These are phyloP conservation scores for Eulemur albifrons DNA, from an alignment of 2,797 vertebrate species.

Conservation along the genomic window DNA sequence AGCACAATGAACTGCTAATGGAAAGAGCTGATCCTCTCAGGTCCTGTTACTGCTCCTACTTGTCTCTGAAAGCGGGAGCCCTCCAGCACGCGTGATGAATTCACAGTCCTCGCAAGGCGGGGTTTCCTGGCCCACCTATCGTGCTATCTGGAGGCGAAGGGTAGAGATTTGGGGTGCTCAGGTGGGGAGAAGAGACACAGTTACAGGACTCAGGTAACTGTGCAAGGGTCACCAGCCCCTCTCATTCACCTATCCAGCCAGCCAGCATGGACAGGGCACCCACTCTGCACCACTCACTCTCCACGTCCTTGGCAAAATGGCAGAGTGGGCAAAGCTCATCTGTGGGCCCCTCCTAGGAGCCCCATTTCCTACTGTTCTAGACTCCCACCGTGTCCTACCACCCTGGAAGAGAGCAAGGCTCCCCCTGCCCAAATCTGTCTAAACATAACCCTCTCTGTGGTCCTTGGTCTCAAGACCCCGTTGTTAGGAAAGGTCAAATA, in stretches of 20 bases:
- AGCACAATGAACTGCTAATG: slow-evolving; percentile 68
- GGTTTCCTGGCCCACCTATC: slow-evolving; percentile 56
- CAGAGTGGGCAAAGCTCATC: background rate
- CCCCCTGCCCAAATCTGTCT: background rate
- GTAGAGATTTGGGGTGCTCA: slow-evolving; percentile 10
- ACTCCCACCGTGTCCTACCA: background rate
- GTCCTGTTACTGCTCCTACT: slow-evolving; percentile 68
- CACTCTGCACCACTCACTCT: background rate
- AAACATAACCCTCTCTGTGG: background rate
- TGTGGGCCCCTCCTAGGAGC: background rate
- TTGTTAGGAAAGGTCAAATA: background rate
- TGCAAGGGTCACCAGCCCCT: background rate
- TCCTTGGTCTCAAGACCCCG: background rate
- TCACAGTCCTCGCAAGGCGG: slow-evolving; percentile 65
- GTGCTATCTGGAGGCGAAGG: slow-evolving; percentile 37
- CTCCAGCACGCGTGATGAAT: slow-evolving; percentile 67
- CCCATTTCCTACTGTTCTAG: background rate
- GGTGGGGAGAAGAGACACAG: slow-evolving; percentile 15
- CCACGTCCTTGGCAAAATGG: background rate
- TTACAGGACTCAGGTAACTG: slow-evolving; percentile 13
- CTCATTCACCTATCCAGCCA: background rate
- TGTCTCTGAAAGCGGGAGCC: slow-evolving; percentile 76
- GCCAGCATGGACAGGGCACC: background rate
- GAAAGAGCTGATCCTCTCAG: slow-evolving; percentile 77
- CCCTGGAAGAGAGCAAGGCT: background rate